These are phyloP conservation scores for Xylophagus ater DNA, from an alignment of 2,888 invertebrate species.

Conservation along the genomic window DNA sequence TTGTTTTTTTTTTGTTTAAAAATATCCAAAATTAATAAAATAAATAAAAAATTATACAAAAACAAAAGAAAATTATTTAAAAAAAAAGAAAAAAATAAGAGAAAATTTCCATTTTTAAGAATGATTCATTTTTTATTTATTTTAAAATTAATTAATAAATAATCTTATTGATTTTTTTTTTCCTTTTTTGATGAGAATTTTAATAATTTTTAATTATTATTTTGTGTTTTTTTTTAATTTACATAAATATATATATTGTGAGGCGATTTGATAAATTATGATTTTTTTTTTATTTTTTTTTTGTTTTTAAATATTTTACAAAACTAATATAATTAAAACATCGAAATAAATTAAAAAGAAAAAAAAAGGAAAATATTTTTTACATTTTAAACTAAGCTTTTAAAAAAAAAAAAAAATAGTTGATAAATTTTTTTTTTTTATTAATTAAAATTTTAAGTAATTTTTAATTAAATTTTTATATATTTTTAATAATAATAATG, in stretches of 20 bases:
- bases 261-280: constrained; percentile 17
- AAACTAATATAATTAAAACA: constrained; percentile 5
- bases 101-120: neutral
- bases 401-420: neutral
- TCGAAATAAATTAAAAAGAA: constrained; percentile 9
- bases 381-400: constrained; percentile 2
- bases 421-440: constrained; percentile 9
- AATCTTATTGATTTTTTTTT: constrained; percentile 12
- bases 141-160: constrained; percentile 14
- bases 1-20: too few relatives aligned
- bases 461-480: constrained; percentile 1
- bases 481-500: constrained; percentile 4
- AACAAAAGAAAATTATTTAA: neutral
- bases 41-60: neutral
- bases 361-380: constrained; percentile 6
- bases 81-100: neutral
- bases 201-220: constrained; percentile 18
- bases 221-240: constrained; percentile 15
- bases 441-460: neutral
- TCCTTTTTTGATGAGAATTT: constrained; percentile 8
- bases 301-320: neutral
- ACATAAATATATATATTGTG: constrained; percentile 19
- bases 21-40: neutral
- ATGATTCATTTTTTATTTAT: neutral
- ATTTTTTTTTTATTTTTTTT: constrained; percentile 1